Percentiles rank a stretch among this genome's conserved stretches.
Evolutionary conservation across 2,113 vertebrate genomes (phyloP).

Genomic region (Cavia aperea): DNA sequence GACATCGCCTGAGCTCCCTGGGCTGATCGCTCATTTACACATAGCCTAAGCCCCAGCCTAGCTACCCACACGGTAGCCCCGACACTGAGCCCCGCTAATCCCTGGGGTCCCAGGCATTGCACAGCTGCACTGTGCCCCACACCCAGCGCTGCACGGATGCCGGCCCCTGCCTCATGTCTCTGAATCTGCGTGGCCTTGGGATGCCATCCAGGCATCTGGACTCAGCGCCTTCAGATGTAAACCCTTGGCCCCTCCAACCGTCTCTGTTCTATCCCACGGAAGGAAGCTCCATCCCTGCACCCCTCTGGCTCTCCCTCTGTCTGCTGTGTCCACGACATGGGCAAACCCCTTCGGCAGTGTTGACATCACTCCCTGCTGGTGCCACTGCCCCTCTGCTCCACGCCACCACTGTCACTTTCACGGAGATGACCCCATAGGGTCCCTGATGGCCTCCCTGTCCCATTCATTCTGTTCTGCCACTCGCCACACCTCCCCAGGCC

Average conservation of each 20-base stretch:
- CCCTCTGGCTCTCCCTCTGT: neutral
- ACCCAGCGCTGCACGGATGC: rapidly evolving
- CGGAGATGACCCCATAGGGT: rapidly evolving
- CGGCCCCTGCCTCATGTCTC: neutral
- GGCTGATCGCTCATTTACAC: neutral
- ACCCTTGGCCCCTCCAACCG: neutral
- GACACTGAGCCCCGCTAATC: neutral
- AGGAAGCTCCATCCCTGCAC: rapidly evolving
- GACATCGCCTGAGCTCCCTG: neutral
- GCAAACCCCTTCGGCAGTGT: neutral
- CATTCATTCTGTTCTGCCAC: neutral
- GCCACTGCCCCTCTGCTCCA: neutral
- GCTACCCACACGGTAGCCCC: neutral
- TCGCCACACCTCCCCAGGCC: rapidly evolving
- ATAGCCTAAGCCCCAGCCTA: neutral
- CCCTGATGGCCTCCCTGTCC: neutral
- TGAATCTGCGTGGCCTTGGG: neutral
- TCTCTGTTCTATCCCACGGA: neutral
- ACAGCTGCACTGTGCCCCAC: rapidly evolving
- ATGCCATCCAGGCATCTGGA: neutral
- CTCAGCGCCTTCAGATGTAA: neutral
- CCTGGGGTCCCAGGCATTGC: rapidly evolving
- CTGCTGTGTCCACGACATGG: neutral
- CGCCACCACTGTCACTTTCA: neutral
- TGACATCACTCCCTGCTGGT: neutral